Evolutionary conservation across 2,888 invertebrate genomes (phyloP).

Genomic region (Ectemnius continuus): DNA sequence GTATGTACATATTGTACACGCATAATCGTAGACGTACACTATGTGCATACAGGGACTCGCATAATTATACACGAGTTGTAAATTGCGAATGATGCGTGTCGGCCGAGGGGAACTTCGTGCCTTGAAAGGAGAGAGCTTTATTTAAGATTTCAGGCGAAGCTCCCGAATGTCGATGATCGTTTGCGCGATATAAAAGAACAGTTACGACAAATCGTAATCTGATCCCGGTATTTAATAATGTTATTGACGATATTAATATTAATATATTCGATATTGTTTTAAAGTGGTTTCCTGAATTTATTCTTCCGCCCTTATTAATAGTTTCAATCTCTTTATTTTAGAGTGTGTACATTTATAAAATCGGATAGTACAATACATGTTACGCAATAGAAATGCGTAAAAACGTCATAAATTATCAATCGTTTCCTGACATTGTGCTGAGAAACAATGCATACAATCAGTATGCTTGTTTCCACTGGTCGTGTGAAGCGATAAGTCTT

Average conservation of each 20-base stretch:
- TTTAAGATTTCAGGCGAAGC: conserved; percentile 33
- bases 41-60: background rate
- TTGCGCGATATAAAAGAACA: conserved; percentile 32
- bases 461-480: no score
- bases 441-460: no score
- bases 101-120: conserved; percentile 20
- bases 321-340: no score
- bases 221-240: conserved; percentile 70
- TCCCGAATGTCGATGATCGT: conserved; percentile 26
- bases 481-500: no score
- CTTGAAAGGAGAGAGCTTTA: conserved; percentile 40
- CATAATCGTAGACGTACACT: conserved; percentile 2
- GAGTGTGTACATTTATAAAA: no score
- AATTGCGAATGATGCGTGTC: conserved; percentile 16
- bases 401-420: no score
- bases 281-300: conserved; percentile 45
- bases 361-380: no score
- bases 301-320: background rate
- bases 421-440: no score
- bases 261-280: conserved; percentile 74
- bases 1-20: conserved; percentile 32
- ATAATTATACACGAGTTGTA: conserved; percentile 20
- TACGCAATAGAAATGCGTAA: no score
- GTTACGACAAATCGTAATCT: conserved; percentile 62
- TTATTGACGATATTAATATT: conserved; percentile 71